Evolutionary conservation across 2,888 invertebrate genomes (phyloP), one percentile per base, ranked within the genome.

Genomic region (Subacronicta megacephala): DNA sequence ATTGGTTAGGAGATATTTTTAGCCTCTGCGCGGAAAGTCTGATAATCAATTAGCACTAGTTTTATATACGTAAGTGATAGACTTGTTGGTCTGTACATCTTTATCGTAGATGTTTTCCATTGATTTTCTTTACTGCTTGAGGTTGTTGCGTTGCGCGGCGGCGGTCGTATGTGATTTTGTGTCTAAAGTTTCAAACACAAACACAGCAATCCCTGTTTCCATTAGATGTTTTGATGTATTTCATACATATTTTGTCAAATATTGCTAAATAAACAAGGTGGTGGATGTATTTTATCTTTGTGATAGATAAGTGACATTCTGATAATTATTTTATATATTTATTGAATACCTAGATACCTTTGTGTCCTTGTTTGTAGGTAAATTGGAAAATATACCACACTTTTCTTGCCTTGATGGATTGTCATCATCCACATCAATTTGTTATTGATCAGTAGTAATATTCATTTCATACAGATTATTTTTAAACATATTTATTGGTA

Each of bases 1-100:
- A 83, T 85, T 87, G 83, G 83, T 82, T 62, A 76, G 66, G 72
- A 78, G 88, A 84, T 93, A 93, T 93, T 93, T 90, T 84, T 92
- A 93, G 93, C 88, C 74, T 75, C 78, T 77, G 72, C 77, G 75
- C 87, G 84, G 86, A 89, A 87, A 85, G 81, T 75, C 80, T 82
- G 73, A 66, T 81, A 83, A 78, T 81, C 77, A 84, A 83, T 82
- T 81, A 77, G 66, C 74, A 59, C 62, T 71, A 65, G 66, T 75
- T 72, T 63, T 74, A 49, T 66, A 58, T 49, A 54, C 57, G 47
- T 43, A 62, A 53, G 56, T 63, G 63, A 47, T 54, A 61, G 40
- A 58, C 47, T 67, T 60, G 50, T 61, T 41, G 37, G 55, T 56
- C 36, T 45, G 18, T 43, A 56, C 52, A 57, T 65, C 67, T 59